phyloP scores from a whole-genome alignment of 2,888 invertebrate species.

The Mayetiola destructor region DNA sequence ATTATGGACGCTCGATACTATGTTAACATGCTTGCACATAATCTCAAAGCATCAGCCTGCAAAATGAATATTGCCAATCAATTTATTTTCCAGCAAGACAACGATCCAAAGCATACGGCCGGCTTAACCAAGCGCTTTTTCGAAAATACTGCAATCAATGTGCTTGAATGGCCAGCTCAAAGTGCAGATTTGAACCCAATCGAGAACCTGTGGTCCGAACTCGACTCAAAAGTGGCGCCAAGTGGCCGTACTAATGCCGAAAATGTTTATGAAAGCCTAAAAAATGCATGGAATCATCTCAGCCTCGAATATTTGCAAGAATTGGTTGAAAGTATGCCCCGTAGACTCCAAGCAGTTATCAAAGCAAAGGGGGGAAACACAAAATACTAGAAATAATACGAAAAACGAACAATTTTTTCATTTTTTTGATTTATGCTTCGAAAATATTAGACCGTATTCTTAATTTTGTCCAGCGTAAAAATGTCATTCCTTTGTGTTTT shows the following conservation, averaged over 20 bases:
- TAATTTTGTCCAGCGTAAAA: too few species aligned
- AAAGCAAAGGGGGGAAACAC: neutral
- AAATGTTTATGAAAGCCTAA: neutral
- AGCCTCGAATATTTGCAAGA: neutral
- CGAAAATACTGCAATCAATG: neutral
- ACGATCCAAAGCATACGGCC: conserved; percentile 9
- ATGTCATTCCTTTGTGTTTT: too few species aligned
- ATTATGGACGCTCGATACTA: neutral
- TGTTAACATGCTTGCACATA: neutral
- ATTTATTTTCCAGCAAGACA: conserved; percentile 15
- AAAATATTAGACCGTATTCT: too few species aligned
- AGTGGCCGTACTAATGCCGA: neutral
- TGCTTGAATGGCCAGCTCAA: neutral
- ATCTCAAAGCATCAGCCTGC: neutral
- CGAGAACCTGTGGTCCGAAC: neutral
- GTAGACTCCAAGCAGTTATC: neutral
- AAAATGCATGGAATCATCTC: neutral
- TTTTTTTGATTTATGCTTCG: too few species aligned
- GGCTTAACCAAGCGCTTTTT: neutral
- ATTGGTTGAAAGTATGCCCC: neutral
- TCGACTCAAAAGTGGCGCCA: neutral
- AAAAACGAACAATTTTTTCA: too few species aligned
- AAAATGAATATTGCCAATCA: neutral
- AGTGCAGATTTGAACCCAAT: neutral
- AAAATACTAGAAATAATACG: neutral